Percentiles rank a stretch among this genome's conserved stretches.
These are phyloP conservation scores for Cataglyphis rosenhaueri DNA, from an alignment of 2,888 invertebrate species.

Conservation along the genomic window DNA sequence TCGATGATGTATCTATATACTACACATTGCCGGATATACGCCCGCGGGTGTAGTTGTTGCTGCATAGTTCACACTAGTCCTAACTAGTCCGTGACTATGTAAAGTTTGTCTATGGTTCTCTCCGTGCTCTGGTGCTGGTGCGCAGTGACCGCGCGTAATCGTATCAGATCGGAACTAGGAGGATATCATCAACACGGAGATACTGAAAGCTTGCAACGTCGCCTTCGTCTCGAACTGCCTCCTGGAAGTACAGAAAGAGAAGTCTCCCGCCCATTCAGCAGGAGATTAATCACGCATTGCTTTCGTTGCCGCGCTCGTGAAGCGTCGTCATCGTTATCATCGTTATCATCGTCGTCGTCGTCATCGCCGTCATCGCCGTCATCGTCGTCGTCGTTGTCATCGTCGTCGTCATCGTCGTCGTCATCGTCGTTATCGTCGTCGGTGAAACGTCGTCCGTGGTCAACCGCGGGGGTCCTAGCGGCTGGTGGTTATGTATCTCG, in stretches of 20 bases:
- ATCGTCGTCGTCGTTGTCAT: background rate
- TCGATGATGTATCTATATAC: conserved; percentile 49
- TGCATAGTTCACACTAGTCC: conserved; percentile 57
- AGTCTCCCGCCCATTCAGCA: background rate
- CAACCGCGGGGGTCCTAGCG: background rate
- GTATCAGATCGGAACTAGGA: conserved; percentile 34
- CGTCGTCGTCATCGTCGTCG: too few relatives aligned
- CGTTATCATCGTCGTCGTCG: background rate
- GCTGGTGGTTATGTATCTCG: conserved; percentile 70
- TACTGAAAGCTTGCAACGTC: background rate
- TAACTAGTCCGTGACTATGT: conserved; percentile 58
- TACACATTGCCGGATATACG: conserved; percentile 59
- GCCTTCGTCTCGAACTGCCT: background rate
- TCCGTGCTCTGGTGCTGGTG: background rate
- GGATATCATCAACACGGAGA: conserved; percentile 24
- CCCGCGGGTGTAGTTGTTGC: conserved; percentile 67
- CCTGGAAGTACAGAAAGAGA: background rate
- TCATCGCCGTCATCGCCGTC: background rate
- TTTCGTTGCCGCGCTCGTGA: conserved; percentile 44
- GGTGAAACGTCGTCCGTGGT: too few relatives aligned
- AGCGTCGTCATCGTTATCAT: background rate
- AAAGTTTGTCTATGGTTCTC: background rate
- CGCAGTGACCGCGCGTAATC: conserved; percentile 43
- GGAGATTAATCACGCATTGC: conserved; percentile 21
- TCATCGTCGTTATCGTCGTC: background rate